phyloP scores from a whole-genome alignment of 2,888 invertebrate species.

The Bursaphelenchus okinawaensis region DNA sequence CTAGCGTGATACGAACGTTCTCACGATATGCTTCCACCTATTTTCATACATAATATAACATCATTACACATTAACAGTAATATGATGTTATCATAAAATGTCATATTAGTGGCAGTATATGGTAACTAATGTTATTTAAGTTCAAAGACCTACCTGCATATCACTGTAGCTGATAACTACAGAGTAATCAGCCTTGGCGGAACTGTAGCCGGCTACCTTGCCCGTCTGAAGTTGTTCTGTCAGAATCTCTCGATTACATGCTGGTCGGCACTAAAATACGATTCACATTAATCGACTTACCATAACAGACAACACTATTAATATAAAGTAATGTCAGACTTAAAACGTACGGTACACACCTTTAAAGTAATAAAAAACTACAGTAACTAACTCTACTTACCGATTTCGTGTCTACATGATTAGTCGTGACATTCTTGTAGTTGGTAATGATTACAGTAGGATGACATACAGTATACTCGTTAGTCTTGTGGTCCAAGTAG shows the following conservation, averaged over 20 bases:
- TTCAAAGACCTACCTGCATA: background rate
- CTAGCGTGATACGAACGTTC: background rate
- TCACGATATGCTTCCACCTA: background rate
- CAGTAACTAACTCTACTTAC: too few species aligned
- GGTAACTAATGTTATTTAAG: background rate
- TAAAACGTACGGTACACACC: too few species aligned
- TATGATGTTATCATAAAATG: too few species aligned
- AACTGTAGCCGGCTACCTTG: background rate
- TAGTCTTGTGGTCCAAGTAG: background rate
- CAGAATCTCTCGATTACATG: constrained; percentile 3
- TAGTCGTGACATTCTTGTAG: constrained; percentile 1
- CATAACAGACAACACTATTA: too few species aligned
- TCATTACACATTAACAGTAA: too few species aligned
- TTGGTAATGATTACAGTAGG: constrained; percentile 2
- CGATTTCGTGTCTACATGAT: constrained; percentile 3
- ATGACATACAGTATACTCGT: background rate
- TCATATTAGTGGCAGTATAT: too few species aligned
- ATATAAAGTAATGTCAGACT: too few species aligned
- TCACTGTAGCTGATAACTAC: background rate
- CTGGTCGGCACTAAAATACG: constrained; percentile 5
- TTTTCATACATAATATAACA: too few species aligned
- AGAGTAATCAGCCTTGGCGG: background rate
- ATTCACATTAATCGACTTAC: background rate
- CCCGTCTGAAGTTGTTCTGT: background rate
- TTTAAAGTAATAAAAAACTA: too few species aligned